These are phyloP conservation scores for Tortricodes alternella DNA, from an alignment of 2,888 invertebrate genomes.

Conservation along the genomic window DNA sequence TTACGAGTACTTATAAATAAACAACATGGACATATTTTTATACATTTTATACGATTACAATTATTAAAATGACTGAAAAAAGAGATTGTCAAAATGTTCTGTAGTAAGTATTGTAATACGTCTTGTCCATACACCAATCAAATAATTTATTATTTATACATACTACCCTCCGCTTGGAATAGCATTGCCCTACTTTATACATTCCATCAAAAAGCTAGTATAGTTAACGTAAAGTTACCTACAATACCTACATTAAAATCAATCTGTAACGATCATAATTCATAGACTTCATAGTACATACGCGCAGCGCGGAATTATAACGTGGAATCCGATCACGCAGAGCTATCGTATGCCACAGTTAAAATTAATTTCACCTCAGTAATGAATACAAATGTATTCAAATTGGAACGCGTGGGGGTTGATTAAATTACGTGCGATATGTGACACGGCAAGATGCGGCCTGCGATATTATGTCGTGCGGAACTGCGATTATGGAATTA, in stretches of 20 bases:
- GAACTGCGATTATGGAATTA: not conserved
- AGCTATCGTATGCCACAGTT: constrained; percentile 37
- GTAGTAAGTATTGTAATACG: too few species aligned
- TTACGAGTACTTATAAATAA: too few species aligned
- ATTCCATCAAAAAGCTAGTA: too few species aligned
- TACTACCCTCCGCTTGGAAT: too few species aligned
- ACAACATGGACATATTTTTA: too few species aligned
- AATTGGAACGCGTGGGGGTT: constrained; percentile 58
- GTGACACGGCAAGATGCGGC: constrained; percentile 20
- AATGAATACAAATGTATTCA: constrained; percentile 65
- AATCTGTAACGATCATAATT: not conserved
- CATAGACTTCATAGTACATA: not conserved
- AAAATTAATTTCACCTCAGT: constrained; percentile 55
- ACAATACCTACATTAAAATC: not conserved
- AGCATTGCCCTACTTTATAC: too few species aligned
- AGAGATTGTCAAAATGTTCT: too few species aligned
- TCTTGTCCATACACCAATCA: too few species aligned
- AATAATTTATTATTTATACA: too few species aligned
- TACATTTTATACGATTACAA: too few species aligned
- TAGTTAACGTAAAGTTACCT: too few species aligned
- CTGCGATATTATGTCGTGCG: constrained; percentile 8
- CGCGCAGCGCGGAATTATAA: not conserved
- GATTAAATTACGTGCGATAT: constrained; percentile 55
- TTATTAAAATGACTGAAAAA: too few species aligned
- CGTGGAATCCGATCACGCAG: constrained; percentile 5